phyloP scores from a whole-genome alignment of 2,888 invertebrate genomes.

The Platycnemis pennipes region DNA sequence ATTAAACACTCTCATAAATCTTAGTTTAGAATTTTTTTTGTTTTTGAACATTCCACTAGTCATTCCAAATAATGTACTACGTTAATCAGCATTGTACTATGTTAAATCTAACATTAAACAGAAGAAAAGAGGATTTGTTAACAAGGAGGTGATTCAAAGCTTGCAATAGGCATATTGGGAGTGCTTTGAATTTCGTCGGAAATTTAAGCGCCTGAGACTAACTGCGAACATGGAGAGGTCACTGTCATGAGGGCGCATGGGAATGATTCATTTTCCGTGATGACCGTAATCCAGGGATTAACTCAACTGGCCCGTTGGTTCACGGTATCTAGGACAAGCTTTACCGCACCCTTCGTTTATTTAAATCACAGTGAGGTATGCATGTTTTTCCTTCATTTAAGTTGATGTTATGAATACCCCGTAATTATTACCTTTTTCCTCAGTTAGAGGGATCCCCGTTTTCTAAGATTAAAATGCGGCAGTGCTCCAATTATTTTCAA shows the following conservation, averaged over 20 bases:
- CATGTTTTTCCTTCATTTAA: background rate
- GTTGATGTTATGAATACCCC: too few relatives aligned
- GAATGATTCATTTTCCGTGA: conserved; percentile 7
- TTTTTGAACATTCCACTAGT: too few relatives aligned
- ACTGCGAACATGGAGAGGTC: background rate
- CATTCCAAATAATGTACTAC: background rate
- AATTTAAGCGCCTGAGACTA: conserved; percentile 27
- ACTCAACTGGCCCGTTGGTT: background rate
- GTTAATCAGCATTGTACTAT: background rate
- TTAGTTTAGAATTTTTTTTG: too few relatives aligned
- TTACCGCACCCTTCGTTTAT: background rate
- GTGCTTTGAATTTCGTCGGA: background rate
- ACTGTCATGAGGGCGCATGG: background rate
- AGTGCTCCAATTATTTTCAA: too few relatives aligned
- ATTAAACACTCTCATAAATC: too few relatives aligned
- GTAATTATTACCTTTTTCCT: too few relatives aligned
- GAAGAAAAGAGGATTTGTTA: background rate
- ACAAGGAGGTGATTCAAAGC: background rate
- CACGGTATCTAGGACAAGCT: background rate
- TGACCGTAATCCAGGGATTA: background rate
- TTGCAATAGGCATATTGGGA: background rate
- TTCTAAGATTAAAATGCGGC: too few relatives aligned
- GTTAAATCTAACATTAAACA: background rate
- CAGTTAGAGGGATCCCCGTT: too few relatives aligned
- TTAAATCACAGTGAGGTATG: background rate